A percentile compares a stretch with the other conserved stretches of the same genome.
phyloP scores from a whole-genome alignment of 1,140 invertebrate species.

The Calycopis cecrops region DNA sequence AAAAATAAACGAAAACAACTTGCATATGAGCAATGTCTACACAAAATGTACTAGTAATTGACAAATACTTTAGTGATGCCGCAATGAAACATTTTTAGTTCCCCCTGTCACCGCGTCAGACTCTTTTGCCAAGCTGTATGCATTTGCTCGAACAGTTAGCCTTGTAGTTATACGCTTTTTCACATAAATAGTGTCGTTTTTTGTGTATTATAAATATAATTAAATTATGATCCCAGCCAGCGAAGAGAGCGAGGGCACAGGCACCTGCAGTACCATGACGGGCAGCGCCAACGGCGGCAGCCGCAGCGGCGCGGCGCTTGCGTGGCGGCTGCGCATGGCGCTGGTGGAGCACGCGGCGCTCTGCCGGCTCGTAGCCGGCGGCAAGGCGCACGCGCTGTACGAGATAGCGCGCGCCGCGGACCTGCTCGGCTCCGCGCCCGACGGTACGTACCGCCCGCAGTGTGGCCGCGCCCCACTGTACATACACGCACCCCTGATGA shows the following conservation, averaged over 20 bases:
- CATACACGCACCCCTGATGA: too few relatives aligned
- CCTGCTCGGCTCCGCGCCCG: conserved; percentile 57
- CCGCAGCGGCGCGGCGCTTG: conserved; percentile 44
- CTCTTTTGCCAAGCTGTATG: too few relatives aligned
- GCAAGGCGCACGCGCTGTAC: conserved; percentile 88
- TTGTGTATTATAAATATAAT: background rate
- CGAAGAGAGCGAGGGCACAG: conserved; percentile 26
- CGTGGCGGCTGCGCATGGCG: conserved; percentile 91
- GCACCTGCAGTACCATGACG: conserved; percentile 16
- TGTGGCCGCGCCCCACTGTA: too few relatives aligned
- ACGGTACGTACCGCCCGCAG: conserved; percentile 16
- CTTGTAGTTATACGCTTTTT: too few relatives aligned
- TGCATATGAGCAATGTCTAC: too few relatives aligned
- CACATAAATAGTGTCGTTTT: too few relatives aligned
- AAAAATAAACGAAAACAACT: too few relatives aligned
- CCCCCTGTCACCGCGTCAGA: too few relatives aligned
- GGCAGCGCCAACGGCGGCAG: conserved; percentile 10
- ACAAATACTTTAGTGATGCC: too few relatives aligned
- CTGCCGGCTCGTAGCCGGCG: conserved; percentile 96
- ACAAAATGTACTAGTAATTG: too few relatives aligned
- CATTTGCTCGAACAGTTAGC: too few relatives aligned
- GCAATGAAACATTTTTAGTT: too few relatives aligned
- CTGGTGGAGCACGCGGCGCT: conserved; percentile 97
- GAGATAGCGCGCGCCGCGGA: conserved; percentile 91
- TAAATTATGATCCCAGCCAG: conserved; percentile 23